A percentile compares a stretch with the other conserved stretches of the same genome.
Evolutionary conservation across 2,888 invertebrate species (phyloP).

Genomic region (Eilema sororculum): DNA sequence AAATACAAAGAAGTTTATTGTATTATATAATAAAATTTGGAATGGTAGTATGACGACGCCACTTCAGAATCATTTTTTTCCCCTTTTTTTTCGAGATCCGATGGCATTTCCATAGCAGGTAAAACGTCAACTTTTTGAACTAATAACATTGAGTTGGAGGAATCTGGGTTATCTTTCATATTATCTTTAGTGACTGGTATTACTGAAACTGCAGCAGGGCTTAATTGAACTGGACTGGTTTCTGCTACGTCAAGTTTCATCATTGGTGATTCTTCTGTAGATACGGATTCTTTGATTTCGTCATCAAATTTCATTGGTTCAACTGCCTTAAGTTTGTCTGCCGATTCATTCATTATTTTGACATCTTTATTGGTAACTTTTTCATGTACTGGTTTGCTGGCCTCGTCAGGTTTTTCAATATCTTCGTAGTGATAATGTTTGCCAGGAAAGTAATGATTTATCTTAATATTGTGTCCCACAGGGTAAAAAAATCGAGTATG

Average conservation of each 20-base stretch:
- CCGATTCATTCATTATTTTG: slow-evolving; percentile 48
- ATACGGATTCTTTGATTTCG: slow-evolving; percentile 23
- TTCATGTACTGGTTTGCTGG: slow-evolving; percentile 62
- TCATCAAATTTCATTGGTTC: slow-evolving; percentile 50
- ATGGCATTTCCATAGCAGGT: slow-evolving; percentile 26
- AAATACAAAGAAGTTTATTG: slow-evolving; percentile 44
- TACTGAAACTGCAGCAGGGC: slow-evolving; percentile 59
- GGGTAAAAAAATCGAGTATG: slow-evolving; percentile 75
- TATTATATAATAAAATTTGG: slow-evolving; percentile 72
- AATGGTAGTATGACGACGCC: slow-evolving; percentile 78
- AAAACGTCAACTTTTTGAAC: slow-evolving; percentile 43
- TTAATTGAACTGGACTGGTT: slow-evolving; percentile 48
- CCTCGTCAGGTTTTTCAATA: slow-evolving; percentile 38
- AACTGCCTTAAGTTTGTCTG: slow-evolving; percentile 51
- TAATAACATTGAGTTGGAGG: slow-evolving; percentile 28
- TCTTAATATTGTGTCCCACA: slow-evolving; percentile 71
- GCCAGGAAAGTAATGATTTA: slow-evolving; percentile 77
- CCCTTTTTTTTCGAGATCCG: slow-evolving; percentile 49
- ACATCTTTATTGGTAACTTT: slow-evolving; percentile 44
- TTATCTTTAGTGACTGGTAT: slow-evolving; percentile 40
- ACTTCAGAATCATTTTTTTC: slow-evolving; percentile 71
- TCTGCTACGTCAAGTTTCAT: slow-evolving; percentile 54
- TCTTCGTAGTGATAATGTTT: slow-evolving; percentile 61
- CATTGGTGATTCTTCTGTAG: slow-evolving; percentile 45
- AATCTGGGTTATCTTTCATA: slow-evolving; percentile 36